Evolutionary conservation across 2,888 invertebrate genomes (phyloP).

Genomic region (Chrysotoxum bicinctum): DNA sequence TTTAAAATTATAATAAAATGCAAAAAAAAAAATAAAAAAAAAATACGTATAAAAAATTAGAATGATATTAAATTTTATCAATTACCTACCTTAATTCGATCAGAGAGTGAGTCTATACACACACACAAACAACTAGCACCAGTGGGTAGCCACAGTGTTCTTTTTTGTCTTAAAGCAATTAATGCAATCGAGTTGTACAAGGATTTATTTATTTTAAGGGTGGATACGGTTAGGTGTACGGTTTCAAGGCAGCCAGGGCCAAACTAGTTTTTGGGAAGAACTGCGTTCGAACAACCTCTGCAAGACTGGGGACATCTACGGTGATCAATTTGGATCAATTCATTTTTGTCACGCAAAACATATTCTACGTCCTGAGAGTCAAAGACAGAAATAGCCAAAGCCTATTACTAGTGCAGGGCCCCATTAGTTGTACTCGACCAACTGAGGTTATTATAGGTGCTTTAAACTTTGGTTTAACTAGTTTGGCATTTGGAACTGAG

Average conservation of each 20-base stretch:
- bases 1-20: slow-evolving; percentile 48
- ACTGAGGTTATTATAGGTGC: too few species aligned
- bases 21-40: slow-evolving; percentile 10
- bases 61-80: slow-evolving; percentile 46
- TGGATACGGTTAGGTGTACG: neutral
- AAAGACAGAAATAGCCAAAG: too few species aligned
- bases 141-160: slow-evolving; percentile 1
- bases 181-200: slow-evolving; percentile 1
- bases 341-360: too few species aligned
- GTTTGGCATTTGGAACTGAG: too few species aligned
- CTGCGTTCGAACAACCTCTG: neutral
- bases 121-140: neutral
- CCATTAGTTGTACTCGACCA: too few species aligned
- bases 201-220: slow-evolving; percentile 24
- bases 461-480: too few species aligned
- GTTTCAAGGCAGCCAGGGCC: neutral
- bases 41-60: slow-evolving; percentile 14
- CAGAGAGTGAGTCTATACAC: slow-evolving; percentile 52
- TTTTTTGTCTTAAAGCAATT: slow-evolving; percentile 25
- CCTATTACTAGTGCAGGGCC: too few species aligned
- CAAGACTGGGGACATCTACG: neutral
- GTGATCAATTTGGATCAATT: neutral
- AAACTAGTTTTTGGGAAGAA: neutral
- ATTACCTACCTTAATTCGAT: slow-evolving; percentile 35
- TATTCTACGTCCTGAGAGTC: too few species aligned